Evolutionary conservation across 2,888 invertebrate species (phyloP).

Genomic region (Parelbella ahira): DNA sequence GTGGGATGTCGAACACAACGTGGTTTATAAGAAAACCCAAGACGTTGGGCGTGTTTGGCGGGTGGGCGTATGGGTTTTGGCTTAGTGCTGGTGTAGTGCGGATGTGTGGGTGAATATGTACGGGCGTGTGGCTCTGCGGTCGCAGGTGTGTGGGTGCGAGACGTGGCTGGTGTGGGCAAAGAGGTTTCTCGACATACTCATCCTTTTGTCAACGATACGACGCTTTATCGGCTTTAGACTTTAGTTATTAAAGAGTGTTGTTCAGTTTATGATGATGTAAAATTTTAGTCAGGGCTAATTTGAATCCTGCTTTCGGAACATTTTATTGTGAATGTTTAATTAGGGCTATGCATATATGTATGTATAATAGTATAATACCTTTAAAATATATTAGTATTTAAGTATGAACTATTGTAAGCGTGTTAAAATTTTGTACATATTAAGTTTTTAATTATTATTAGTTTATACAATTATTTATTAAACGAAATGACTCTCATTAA

Average conservation of each 20-base stretch:
- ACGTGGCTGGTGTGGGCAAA: conserved; percentile 46
- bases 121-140: conserved; percentile 53
- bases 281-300: conserved; percentile 60
- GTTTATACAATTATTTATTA: too few relatives aligned
- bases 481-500: too few relatives aligned
- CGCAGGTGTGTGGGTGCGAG: conserved; percentile 53
- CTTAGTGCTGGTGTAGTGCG: conserved; percentile 53
- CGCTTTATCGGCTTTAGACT: conserved; percentile 67
- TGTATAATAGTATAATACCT: background rate
- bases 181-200: conserved; percentile 49
- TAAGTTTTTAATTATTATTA: too few relatives aligned
- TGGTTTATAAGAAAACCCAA: conserved; percentile 81
- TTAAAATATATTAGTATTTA: too few relatives aligned
- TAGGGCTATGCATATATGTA: background rate
- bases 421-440: too few relatives aligned
- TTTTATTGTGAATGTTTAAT: conserved; percentile 1
- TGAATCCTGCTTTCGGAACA: background rate
- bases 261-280: conserved; percentile 69
- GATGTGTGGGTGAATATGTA: conserved; percentile 47
- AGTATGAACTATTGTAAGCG: too few relatives aligned
- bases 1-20: conserved; percentile 71
- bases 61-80: conserved; percentile 75
- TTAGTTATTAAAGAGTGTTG: conserved; percentile 75
- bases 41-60: conserved; percentile 81
- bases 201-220: conserved; percentile 78